Percentiles rank a stretch among this genome's conserved stretches.
Evolutionary conservation across 2,888 invertebrate species (phyloP).

Genomic region (Nebria brevicollis): DNA sequence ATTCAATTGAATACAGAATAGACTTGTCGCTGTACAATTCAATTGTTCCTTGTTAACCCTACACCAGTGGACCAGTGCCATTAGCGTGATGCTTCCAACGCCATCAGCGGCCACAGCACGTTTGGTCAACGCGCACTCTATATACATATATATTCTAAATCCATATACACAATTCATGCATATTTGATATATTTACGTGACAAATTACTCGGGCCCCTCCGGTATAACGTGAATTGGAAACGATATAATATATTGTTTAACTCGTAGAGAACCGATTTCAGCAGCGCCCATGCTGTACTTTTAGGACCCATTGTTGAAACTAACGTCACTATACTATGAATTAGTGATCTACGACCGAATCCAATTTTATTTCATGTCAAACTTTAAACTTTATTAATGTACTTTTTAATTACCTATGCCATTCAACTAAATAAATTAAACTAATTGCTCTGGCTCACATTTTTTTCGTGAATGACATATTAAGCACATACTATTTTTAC

Average conservation of each 20-base stretch:
- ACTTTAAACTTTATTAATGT: conserved; percentile 7
- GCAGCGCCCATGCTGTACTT: conserved; percentile 14
- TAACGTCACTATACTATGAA: conserved; percentile 34
- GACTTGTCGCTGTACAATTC: conserved; percentile 60
- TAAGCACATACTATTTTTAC: too few relatives aligned
- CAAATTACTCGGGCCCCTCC: conserved; percentile 59
- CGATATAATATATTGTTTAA: conserved; percentile 57
- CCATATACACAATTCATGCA: conserved; percentile 62
- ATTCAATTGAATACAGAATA: conserved; percentile 59
- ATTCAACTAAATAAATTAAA: background rate
- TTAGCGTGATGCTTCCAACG: background rate
- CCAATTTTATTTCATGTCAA: background rate
- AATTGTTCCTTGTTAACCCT: conserved; percentile 64
- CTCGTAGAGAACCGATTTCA: conserved; percentile 46
- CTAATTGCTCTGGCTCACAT: background rate
- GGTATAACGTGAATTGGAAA: conserved; percentile 56
- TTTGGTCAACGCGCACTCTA: conserved; percentile 54
- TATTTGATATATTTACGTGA: conserved; percentile 64
- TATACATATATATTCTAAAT: conserved; percentile 55
- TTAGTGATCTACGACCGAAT: conserved; percentile 35
- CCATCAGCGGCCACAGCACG: conserved; percentile 46
- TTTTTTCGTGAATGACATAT: too few relatives aligned
- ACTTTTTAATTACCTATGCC: background rate
- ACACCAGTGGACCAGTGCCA: conserved; percentile 56
- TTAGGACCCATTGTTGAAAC: conserved; percentile 33